Evolutionary conservation across 2,113 vertebrate species (phyloP).

Genomic region (Bombycilla garrulus): DNA sequence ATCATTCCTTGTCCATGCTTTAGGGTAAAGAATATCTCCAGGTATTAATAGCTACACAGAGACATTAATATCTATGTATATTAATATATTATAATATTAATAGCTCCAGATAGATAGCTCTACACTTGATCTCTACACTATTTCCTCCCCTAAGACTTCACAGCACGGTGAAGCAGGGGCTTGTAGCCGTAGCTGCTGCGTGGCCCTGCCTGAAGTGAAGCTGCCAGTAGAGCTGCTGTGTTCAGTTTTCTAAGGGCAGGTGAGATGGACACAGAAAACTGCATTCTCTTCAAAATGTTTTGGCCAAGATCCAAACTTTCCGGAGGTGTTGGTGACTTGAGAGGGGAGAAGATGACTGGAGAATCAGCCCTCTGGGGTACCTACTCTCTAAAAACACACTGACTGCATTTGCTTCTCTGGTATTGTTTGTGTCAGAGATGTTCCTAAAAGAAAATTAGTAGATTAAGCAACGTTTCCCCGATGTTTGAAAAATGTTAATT

Average conservation of each 20-base stretch:
- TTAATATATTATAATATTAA: not conserved
- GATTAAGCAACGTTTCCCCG: not conserved
- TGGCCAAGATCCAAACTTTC: not conserved
- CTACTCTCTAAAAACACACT: not conserved
- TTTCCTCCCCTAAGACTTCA: not conserved
- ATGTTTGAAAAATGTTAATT: not conserved
- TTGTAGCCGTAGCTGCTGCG: rapidly evolving
- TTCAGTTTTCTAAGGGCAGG: not conserved
- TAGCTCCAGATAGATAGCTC: not conserved
- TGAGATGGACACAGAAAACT: not conserved
- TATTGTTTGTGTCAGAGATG: not conserved
- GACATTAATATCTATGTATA: not conserved
- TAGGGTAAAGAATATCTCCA: not conserved
- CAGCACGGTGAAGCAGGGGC: not conserved
- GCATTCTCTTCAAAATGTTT: not conserved
- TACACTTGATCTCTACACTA: not conserved
- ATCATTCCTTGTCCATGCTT: not conserved
- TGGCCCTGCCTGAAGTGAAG: not conserved
- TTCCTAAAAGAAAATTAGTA: not conserved
- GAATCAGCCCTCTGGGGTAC: not conserved
- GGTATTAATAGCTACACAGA: not conserved
- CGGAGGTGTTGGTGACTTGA: not conserved
- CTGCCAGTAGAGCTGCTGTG: not conserved
- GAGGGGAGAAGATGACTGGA: not conserved
- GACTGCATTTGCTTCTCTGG: not conserved